Percentiles rank a stretch among this genome's conserved stretches.
Conservation (phyloP, 2,113 vertebrate species). For the Platysteira castanea region DNA sequence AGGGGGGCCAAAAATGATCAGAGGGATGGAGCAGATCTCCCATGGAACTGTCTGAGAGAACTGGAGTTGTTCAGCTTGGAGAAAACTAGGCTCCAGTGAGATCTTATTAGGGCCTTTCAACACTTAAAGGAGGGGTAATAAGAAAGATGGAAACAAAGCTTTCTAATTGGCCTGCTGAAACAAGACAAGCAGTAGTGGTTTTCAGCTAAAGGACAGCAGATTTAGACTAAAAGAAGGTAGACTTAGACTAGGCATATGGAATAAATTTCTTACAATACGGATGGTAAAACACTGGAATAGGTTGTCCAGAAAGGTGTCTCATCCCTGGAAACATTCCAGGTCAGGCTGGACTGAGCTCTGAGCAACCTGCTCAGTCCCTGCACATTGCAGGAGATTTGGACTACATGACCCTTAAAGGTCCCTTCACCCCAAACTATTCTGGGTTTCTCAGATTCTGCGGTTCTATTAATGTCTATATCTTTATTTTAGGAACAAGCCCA, state of each 20-base stretch:
- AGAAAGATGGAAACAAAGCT: background rate
- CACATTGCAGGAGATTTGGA: background rate
- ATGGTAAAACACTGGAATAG: background rate
- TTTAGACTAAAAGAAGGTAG: background rate
- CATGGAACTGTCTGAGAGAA: background rate
- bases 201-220: background rate
- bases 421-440: background rate
- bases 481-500: background rate
- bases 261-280: background rate
- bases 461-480: background rate
- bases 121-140: background rate
- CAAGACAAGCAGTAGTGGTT: background rate
- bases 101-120: background rate
- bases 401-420: background rate
- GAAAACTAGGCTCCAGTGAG: background rate
- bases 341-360: background rate
- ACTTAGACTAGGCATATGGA: background rate
- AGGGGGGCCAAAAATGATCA: background rate
- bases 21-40: background rate
- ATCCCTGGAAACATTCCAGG: background rate
- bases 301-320: background rate
- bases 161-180: background rate
- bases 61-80: background rate
- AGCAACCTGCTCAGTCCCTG: background rate
- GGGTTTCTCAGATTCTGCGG: background rate